Conservation (phyloP, 2,113 vertebrate genomes). For the Anarrhichthys ocellatus region DNA sequence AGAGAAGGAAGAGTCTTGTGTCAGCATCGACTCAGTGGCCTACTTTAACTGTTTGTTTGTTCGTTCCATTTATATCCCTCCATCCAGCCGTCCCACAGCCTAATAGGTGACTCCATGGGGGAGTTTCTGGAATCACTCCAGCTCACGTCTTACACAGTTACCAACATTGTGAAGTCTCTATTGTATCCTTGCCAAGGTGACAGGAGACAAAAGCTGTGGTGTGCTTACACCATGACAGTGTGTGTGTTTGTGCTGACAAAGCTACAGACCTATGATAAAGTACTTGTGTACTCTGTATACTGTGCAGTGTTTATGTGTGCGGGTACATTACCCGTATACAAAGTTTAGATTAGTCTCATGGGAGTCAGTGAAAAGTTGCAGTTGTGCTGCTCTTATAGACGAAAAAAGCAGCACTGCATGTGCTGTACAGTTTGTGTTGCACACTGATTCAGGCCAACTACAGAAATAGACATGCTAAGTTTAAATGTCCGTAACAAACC, state of each 20-base stretch:
- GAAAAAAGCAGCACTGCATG: not conserved
- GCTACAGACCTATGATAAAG: slow-evolving; percentile 30
- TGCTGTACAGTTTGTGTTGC: not conserved
- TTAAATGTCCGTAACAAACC: slow-evolving; percentile 39
- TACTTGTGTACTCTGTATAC: slow-evolving; percentile 26
- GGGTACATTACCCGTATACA: slow-evolving; percentile 52
- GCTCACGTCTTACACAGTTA: slow-evolving; percentile 26
- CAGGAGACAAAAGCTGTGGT: slow-evolving; percentile 18
- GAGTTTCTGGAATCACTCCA: slow-evolving; percentile 43
- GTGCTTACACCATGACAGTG: slow-evolving; percentile 6
- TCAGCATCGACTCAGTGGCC: slow-evolving; percentile 30
- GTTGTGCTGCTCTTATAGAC: not conserved
- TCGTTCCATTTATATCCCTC: slow-evolving; percentile 59
- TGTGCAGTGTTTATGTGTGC: slow-evolving; percentile 31
- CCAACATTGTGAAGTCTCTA: slow-evolving; percentile 19
- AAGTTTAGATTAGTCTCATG: slow-evolving; percentile 36
- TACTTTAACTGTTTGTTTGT: slow-evolving; percentile 52
- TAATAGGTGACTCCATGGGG: slow-evolving; percentile 41
- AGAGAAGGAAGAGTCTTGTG: slow-evolving; percentile 34
- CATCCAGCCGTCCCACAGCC: slow-evolving; percentile 52
- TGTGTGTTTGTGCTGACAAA: slow-evolving; percentile 40
- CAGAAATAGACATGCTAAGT: slow-evolving; percentile 61
- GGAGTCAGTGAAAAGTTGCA: slow-evolving; percentile 37
- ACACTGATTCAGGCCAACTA: slow-evolving; percentile 16
- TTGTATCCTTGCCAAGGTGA: slow-evolving; percentile 44